Percentiles rank a stretch among this genome's conserved stretches.
Conservation (phyloP, 1,140 invertebrate genomes). For the Musca domestica region DNA sequence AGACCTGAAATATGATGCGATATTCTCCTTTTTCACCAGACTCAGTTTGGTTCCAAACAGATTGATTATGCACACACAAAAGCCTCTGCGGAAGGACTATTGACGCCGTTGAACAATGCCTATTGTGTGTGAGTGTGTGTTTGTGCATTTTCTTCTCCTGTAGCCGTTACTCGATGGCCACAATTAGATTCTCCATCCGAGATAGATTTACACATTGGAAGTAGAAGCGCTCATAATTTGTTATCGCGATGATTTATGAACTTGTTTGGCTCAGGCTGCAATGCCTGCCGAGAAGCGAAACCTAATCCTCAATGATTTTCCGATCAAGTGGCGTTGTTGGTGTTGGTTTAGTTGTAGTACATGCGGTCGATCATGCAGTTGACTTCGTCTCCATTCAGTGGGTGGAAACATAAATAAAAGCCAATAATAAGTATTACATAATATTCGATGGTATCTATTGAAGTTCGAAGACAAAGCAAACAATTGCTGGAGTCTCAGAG, state of each 20-base stretch:
- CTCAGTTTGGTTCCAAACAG: neutral
- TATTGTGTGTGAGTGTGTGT: no score
- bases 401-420: slow-evolving; percentile 19
- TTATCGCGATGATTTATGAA: slow-evolving; percentile 25
- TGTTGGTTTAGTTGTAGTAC: neutral
- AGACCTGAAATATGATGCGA: no score
- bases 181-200: neutral
- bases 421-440: slow-evolving; percentile 14
- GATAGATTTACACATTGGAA: slow-evolving; percentile 14
- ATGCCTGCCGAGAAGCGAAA: neutral
- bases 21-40: no score
- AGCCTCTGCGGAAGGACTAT: slow-evolving; percentile 16
- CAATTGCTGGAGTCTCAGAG: no score
- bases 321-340: neutral
- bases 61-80: neutral
- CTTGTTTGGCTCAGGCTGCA: neutral
- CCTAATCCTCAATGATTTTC: neutral
- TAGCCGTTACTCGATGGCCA: no score
- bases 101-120: neutral
- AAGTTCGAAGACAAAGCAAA: no score
- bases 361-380: no score
- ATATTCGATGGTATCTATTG: no score
- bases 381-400: neutral
- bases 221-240: slow-evolving; percentile 22
- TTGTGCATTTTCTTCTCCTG: no score